Base-by-base conservation (phyloP, 2,888 invertebrate species). In the Gonocerus acuteangulatus region DNA sequence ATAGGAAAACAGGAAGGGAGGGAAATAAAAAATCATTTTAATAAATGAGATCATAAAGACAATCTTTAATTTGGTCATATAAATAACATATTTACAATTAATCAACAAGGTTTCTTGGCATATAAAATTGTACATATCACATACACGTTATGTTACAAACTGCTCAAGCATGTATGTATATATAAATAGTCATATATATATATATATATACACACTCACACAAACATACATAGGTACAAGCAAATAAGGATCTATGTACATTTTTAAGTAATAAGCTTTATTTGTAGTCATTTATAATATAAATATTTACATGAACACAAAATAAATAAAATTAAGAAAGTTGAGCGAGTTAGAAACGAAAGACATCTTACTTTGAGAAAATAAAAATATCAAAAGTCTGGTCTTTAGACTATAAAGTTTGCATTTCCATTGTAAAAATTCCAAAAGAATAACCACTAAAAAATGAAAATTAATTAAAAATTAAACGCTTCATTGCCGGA, bases 1-100 rank as follows among this genome's bases (percentile, higher is more conserved):
- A n/a, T n/a, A n/a, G n/a, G n/a, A n/a, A n/a, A n/a, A n/a, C n/a
- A n/a, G n/a, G n/a, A n/a, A n/a, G n/a, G n/a, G n/a, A n/a, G n/a
- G n/a, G n/a, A n/a, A n/a, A n/a, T n/a, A n/a, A n/a, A n/a, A n/a
- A n/a, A n/a, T n/a, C n/a, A 9, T 27, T 27, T 27, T 27, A 27
- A 7, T 39, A 54, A 54, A 54, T 54, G 54, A 54, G 54, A 54
- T 54, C 54, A 36, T 54, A 54, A 54, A 21, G 21, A 42, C 36
- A 42, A 54, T 54, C 42, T 54, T 54, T 54, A 54, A 39, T 54
- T n/a, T 34, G 21, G 42, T 39, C 36, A 22, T 22, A 42, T 42
- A 39, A 21, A 52, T 34, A 42, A 11, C 21, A 42, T 54, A 54
- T 54, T 42, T 54, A 54, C 54, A 54, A 54, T 42, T 21, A 22